Evolutionary conservation across 2,113 vertebrate genomes (phyloP).

Genomic region (Eretmochelys imbricata): DNA sequence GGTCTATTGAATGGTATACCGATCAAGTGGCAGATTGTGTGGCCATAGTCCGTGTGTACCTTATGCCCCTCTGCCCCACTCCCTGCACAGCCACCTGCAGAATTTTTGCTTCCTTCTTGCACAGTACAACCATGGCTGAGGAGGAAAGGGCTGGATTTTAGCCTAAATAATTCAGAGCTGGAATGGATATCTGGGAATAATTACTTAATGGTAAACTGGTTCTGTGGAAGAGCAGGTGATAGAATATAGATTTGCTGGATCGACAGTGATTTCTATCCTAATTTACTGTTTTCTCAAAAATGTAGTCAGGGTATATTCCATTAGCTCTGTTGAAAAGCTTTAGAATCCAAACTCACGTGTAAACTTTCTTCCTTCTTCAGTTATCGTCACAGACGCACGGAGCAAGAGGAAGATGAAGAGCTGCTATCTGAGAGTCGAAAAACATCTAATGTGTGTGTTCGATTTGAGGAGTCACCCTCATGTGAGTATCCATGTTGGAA

Average conservation of each 20-base stretch:
- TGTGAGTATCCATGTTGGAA: slow-evolving; percentile 76
- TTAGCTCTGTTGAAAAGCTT: neutral
- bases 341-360: neutral
- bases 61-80: neutral
- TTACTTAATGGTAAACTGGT: neutral
- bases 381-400: slow-evolving; percentile 88
- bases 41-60: neutral
- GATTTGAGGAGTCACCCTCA: slow-evolving; percentile 91
- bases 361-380: slow-evolving; percentile 65
- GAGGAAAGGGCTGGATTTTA: neutral
- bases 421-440: slow-evolving; percentile 88
- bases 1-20: neutral
- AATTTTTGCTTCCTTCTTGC: neutral
- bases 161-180: neutral
- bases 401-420: slow-evolving; percentile 92
- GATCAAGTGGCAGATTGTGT: neutral
- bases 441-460: slow-evolving; percentile 84
- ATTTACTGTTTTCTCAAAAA: neutral
- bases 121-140: neutral
- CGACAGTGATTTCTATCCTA: neutral
- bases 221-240: neutral
- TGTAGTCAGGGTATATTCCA: neutral
- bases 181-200: neutral
- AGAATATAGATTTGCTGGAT: neutral
- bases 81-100: neutral